phyloP scores from a whole-genome alignment of 2,113 vertebrate species.

The Acanthisitta chloris region DNA sequence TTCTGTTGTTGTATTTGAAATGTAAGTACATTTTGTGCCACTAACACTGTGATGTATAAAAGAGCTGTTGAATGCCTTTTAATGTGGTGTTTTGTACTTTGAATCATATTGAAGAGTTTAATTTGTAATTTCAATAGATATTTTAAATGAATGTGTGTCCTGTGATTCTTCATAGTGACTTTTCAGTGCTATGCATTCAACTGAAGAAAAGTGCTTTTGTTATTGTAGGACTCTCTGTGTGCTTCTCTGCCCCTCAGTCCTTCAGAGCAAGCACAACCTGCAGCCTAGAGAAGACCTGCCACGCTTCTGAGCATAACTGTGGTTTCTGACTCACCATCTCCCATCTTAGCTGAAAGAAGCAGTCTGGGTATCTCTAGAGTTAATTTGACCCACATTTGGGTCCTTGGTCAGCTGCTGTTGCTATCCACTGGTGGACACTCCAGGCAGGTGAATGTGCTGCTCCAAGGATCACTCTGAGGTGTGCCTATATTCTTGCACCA shows the following conservation, averaged over 20 bases:
- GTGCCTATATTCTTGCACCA: not conserved
- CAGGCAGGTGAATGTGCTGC: not conserved
- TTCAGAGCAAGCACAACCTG: not conserved
- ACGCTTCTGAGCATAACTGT: not conserved
- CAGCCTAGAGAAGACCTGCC: not conserved
- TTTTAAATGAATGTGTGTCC: constrained; percentile 70
- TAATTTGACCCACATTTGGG: not conserved
- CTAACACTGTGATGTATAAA: constrained; percentile 90
- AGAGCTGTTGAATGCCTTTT: constrained; percentile 75
- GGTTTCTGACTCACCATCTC: not conserved
- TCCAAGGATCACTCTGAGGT: not conserved
- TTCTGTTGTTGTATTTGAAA: constrained; percentile 67
- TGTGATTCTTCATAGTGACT: constrained; percentile 7
- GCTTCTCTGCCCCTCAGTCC: not conserved
- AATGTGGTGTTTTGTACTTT: constrained; percentile 78
- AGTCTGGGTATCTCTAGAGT: not conserved
- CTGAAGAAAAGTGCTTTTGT: not conserved
- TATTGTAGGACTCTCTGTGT: not conserved
- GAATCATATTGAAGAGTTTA: constrained; percentile 61
- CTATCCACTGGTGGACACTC: accelerated
- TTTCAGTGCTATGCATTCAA: not conserved
- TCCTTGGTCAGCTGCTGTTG: not conserved
- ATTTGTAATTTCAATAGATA: constrained; percentile 79
- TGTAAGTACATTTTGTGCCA: constrained; percentile 80
- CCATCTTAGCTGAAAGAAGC: not conserved